Evolutionary conservation across 2,797 vertebrate species (phyloP).

Genomic region (Crax fasciolata): DNA sequence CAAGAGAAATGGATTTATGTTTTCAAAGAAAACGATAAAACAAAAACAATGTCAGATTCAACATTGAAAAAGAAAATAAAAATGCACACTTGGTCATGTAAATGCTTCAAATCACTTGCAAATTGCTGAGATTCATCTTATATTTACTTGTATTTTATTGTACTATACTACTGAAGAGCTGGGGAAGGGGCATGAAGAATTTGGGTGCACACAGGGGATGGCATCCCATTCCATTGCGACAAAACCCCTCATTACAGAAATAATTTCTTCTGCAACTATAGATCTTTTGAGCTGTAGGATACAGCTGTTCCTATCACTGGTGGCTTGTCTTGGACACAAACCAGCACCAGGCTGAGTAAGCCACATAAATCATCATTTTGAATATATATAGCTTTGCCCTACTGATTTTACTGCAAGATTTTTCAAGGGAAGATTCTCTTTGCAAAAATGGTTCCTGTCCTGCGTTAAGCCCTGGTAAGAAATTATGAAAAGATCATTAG

Average conservation of each 20-base stretch:
- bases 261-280: not conserved
- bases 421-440: conserved; percentile 24
- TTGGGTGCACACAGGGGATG: accelerated
- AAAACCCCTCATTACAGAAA: not conserved
- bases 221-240: not conserved
- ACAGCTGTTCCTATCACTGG: not conserved
- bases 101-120: conserved; percentile 13
- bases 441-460: conserved; percentile 13
- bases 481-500: not conserved
- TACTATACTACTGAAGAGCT: not conserved
- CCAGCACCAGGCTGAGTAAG: not conserved
- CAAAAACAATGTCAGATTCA: not conserved
- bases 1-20: conserved; percentile 49
- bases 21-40: conserved; percentile 50
- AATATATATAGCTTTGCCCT: not conserved
- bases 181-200: not conserved
- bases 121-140: conserved; percentile 12
- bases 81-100: not conserved
- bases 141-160: not conserved
- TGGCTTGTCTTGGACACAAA: not conserved
- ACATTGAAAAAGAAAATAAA: not conserved
- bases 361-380: not conserved
- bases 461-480: not conserved
- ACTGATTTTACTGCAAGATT: not conserved
- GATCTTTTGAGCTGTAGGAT: not conserved